Evolutionary conservation across 2,797 vertebrate species (phyloP).

Genomic region (Lagodon rhomboides): DNA sequence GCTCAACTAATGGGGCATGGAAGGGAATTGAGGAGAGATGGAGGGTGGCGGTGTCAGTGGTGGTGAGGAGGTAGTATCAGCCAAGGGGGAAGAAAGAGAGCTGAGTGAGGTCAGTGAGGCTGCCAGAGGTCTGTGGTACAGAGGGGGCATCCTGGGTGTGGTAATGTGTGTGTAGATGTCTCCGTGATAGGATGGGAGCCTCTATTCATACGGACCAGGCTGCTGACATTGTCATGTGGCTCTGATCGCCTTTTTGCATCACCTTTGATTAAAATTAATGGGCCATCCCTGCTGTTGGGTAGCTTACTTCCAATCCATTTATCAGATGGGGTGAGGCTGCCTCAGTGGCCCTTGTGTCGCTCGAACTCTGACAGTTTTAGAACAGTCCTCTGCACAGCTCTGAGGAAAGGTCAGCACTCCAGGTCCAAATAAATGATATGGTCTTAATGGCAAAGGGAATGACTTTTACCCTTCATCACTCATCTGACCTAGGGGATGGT

Average conservation of each 20-base stretch:
- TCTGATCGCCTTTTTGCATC: conserved; percentile 92
- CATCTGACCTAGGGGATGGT: conserved; percentile 78
- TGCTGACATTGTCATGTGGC: conserved; percentile 94
- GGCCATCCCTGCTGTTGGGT: conserved; percentile 92
- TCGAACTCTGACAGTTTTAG: conserved; percentile 90
- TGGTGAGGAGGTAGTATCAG: conserved; percentile 78
- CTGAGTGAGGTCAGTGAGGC: conserved; percentile 70
- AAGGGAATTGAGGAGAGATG: conserved; percentile 79
- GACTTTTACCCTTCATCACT: conserved; percentile 82
- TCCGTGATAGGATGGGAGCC: conserved; percentile 73
- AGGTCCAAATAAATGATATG: conserved; percentile 88
- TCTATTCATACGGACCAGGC: conserved; percentile 89
- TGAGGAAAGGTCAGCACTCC: conserved; percentile 90
- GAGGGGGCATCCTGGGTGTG: conserved; percentile 62
- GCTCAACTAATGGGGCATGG: conserved; percentile 95
- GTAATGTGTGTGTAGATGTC: conserved; percentile 47
- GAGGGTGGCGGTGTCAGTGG: conserved; percentile 86
- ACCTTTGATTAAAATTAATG: conserved; percentile 99
- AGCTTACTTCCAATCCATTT: conserved; percentile 97
- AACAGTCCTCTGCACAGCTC: conserved; percentile 84
- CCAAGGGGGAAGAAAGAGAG: conserved; percentile 80
- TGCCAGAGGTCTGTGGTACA: conserved; percentile 68
- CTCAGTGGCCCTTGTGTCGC: conserved; percentile 84
- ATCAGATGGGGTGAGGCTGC: conserved; percentile 90
- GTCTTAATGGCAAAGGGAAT: conserved; percentile 88